A percentile compares a stretch with the other conserved stretches of the same genome.
Conservation (phyloP, 2,113 vertebrate genomes). For the Dicaeum eximium region DNA sequence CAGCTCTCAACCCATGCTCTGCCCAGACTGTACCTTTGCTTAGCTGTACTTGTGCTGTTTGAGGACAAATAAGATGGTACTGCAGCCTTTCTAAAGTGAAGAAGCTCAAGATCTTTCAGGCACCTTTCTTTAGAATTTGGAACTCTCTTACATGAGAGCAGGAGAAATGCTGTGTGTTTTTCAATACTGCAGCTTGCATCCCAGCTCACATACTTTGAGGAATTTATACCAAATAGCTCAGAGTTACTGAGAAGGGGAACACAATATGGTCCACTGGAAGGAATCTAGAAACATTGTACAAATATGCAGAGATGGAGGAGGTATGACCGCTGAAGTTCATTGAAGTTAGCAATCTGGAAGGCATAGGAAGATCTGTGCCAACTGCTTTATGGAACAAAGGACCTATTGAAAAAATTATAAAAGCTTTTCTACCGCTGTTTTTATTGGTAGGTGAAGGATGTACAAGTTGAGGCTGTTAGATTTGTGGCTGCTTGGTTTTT, state of each 20-base stretch:
- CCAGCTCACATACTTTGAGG: background rate
- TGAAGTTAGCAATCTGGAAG: background rate
- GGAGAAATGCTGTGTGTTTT: background rate
- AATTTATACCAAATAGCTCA: background rate
- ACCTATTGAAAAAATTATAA: background rate
- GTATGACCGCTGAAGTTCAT: background rate
- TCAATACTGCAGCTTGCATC: background rate
- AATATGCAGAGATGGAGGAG: background rate
- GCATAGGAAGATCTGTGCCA: background rate
- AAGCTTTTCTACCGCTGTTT: background rate
- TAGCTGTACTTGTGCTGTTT: background rate
- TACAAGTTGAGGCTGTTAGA: background rate
- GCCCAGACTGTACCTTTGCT: background rate
- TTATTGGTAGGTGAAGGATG: background rate
- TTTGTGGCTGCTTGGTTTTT: background rate
- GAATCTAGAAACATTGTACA: background rate
- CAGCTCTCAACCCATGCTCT: fast-evolving
- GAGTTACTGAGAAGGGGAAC: background rate
- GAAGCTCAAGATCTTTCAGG: background rate
- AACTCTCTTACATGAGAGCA: background rate
- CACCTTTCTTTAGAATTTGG: background rate
- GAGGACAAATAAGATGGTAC: background rate
- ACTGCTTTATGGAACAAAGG: background rate
- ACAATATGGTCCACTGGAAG: background rate
- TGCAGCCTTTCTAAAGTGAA: background rate